Evolutionary conservation across 2,888 invertebrate genomes (phyloP).

Genomic region (Diarsia rubi): DNA sequence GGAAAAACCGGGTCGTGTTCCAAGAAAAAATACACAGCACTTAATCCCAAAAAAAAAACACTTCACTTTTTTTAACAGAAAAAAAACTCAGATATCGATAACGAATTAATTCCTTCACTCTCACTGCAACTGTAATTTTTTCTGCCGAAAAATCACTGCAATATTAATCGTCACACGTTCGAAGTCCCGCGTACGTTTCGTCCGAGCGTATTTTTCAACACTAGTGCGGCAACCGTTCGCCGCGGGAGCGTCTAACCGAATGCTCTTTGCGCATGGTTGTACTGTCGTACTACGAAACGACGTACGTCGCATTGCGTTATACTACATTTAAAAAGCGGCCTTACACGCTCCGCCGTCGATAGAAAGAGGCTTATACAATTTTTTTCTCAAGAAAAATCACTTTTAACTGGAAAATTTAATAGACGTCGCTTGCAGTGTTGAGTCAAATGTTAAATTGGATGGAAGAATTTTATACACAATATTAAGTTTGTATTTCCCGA

Average conservation of each 20-base stretch:
- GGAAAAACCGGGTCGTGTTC: slow-evolving; percentile 28
- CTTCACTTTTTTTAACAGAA: slow-evolving; percentile 55
- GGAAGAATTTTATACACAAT: slow-evolving; percentile 17
- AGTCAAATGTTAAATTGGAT: slow-evolving; percentile 28
- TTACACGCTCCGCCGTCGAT: slow-evolving; percentile 70
- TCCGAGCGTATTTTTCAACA: slow-evolving; percentile 40
- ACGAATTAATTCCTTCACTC: slow-evolving; percentile 52
- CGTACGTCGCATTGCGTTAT: slow-evolving; percentile 90
- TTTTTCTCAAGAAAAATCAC: slow-evolving; percentile 52
- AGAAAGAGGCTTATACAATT: slow-evolving; percentile 40
- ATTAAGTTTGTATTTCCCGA: neutral
- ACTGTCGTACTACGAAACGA: slow-evolving; percentile 78
- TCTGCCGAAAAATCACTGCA: slow-evolving; percentile 51
- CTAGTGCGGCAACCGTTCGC: slow-evolving; percentile 55
- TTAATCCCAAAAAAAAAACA: slow-evolving; percentile 51
- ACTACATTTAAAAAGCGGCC: slow-evolving; percentile 77
- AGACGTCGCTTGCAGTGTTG: slow-evolving; percentile 38
- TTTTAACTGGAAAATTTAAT: slow-evolving; percentile 45
- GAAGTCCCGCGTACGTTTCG: slow-evolving; percentile 39
- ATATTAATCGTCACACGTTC: slow-evolving; percentile 41
- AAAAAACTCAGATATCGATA: slow-evolving; percentile 25
- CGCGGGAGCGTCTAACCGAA: slow-evolving; percentile 73
- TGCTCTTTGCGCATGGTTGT: slow-evolving; percentile 89
- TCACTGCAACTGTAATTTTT: slow-evolving; percentile 49
- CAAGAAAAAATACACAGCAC: slow-evolving; percentile 59